Evolutionary conservation across 2,113 vertebrate species (phyloP), one percentile per base, ranked within the genome.

Genomic region (Noctilio leporinus): DNA sequence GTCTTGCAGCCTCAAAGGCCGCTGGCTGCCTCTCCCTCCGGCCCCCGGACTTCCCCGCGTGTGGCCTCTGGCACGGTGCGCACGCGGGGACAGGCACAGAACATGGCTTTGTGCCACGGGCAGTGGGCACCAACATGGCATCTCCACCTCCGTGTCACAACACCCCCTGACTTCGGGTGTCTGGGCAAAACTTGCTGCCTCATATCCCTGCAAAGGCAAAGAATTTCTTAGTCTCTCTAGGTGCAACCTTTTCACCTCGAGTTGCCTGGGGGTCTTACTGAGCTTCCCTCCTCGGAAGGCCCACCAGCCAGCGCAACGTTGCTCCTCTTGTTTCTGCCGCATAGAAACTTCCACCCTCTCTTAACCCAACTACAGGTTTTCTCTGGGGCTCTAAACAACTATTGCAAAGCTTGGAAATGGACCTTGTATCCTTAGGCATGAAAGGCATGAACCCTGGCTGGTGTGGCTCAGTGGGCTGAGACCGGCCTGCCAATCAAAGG

Each of bases 1-100:
- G 67, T 95, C 78, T 59, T 55, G 53, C 73, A 96, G 94, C 59
- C n/a, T n/a, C 96, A 57, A 91, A 86, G 67, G 8, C 28, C 82
- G 86, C 33, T 93, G 43, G 78, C 6, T 64, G 43, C 4, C 81
- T 96, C 85, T 97, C 91, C 62, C 43, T 82, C 87, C 77, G 92
- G 85, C 33, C 95, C 89, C 5, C 53, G 24, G 55, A 26, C 22
- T 72, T 64, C 80, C 76, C 38, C 69, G 57, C 4, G 78, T 65
- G 49, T 4, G 96, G 87, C n/a, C n/a, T n/a, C n/a, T n/a, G n/a
- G n/a, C n/a, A n/a, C n/a, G n/a, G n/a, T n/a, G n/a, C n/a, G n/a
- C n/a, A n/a, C n/a, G n/a, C n/a, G n/a, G n/a, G n/a, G n/a, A n/a
- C n/a, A 40, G 77, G 7, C 20, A n/a, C 70, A 30, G 19, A 28